Evolutionary conservation across 2,888 invertebrate genomes (phyloP), one percentile per base, ranked within the genome.

Genomic region (Piscicola geometra): DNA sequence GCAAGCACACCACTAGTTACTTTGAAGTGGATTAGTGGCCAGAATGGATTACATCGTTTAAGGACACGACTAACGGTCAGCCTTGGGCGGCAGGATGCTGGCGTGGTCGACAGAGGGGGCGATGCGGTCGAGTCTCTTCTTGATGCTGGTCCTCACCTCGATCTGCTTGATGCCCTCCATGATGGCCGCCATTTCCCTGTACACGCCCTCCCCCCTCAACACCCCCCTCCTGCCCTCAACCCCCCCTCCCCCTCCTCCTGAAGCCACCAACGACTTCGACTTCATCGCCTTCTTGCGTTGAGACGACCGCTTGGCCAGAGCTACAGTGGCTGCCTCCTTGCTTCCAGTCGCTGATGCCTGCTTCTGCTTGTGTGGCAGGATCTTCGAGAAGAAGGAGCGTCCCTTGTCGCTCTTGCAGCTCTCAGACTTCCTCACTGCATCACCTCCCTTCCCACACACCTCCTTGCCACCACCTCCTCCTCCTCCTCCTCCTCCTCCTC

Each of bases 51-150:
- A n/a, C n/a, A n/a, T n/a, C n/a, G n/a, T n/a, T n/a, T n/a, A n/a
- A n/a, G n/a, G n/a, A n/a, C n/a, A 70, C 36, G 12, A 81, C 82
- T 80, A 81, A 85, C 85, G 82, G 76, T 83, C 82, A 71, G 84
- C 84, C 79, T 82, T 84, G 15, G 84, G 84, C 60, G 82, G 82
- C 36, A 81, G 68, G 5, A 75, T 64, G 2, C 77, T 76, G 28
- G 77, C 68, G 47, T 78, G 77, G 5, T 64, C 75, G 12, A 77
- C 78, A 25, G 79, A 76, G 15, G 80, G 80, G 21, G 79, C 80
- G 21, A 80, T 79, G 52, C 52, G 60, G 35, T 79, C 71, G 25
- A 80, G 30, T 28, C 71, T 72, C 32, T 77, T 77, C 56, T 76
- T 75, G 32, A 80, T 71, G 50, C 33, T 78, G 28, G 36, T 60